Evolutionary conservation across 2,797 vertebrate species (phyloP).

Genomic region (Leuciscus waleckii): DNA sequence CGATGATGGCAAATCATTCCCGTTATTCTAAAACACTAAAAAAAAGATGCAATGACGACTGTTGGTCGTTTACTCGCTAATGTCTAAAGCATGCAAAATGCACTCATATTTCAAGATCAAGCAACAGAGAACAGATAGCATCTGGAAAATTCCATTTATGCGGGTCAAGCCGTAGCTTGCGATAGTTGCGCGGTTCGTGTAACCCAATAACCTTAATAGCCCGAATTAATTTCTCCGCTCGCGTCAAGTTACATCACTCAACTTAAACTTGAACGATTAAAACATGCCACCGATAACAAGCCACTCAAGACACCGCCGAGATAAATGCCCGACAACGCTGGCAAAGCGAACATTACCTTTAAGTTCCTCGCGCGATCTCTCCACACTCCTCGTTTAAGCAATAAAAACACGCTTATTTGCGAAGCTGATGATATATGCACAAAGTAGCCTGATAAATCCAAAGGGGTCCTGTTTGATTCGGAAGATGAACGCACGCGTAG

Average conservation of each 20-base stretch:
- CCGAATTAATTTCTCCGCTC: conserved; percentile 40
- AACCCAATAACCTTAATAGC: conserved; percentile 52
- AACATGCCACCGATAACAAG: conserved; percentile 54
- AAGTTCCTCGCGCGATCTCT: conserved; percentile 63
- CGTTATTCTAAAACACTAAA: background rate
- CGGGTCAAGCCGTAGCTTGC: conserved; percentile 54
- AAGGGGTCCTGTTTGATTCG: conserved; percentile 58
- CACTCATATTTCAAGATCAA: conserved; percentile 44
- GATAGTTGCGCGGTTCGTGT: conserved; percentile 44
- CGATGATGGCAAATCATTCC: conserved; percentile 1
- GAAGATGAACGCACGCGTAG: conserved; percentile 79
- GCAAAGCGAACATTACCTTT: conserved; percentile 64
- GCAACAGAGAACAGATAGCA: conserved; percentile 49
- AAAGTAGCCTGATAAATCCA: conserved; percentile 58
- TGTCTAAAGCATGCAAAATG: background rate
- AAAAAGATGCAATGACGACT: conserved; percentile 24
- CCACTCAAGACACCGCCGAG: conserved; percentile 50
- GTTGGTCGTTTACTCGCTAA: conserved; percentile 7
- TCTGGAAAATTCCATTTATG: conserved; percentile 65
- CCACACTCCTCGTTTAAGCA: conserved; percentile 47
- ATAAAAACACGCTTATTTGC: conserved; percentile 54
- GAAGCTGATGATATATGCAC: conserved; percentile 38
- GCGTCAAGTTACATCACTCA: conserved; percentile 54
- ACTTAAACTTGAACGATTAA: conserved; percentile 56
- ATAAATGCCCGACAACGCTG: conserved; percentile 57